Percentiles rank a stretch among this genome's conserved stretches.
These are phyloP conservation scores for Alca torda DNA, from an alignment of 2,797 vertebrate species.

Conservation along the genomic window DNA sequence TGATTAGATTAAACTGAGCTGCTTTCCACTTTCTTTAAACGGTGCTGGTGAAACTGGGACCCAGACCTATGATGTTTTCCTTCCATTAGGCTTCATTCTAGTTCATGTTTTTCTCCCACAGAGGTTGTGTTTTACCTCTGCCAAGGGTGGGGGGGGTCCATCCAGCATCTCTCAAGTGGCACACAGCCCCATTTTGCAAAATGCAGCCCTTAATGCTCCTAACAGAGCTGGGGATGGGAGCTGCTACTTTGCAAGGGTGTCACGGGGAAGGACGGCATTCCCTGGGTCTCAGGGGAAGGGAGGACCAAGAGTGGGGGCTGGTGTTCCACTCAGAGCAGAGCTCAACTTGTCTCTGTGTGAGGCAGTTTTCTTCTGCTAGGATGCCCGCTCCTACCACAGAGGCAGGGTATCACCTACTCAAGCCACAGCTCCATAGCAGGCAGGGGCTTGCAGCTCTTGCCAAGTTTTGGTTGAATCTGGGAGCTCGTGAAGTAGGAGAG, in stretches of 20 bases:
- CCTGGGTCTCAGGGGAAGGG: background rate
- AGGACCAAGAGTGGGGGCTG: background rate
- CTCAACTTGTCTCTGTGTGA: background rate
- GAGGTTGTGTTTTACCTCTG: background rate
- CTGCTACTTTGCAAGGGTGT: background rate
- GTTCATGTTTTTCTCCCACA: background rate
- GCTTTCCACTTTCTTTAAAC: background rate
- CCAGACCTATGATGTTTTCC: background rate
- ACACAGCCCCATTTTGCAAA: background rate
- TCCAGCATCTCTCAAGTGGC: background rate
- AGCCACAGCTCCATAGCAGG: background rate
- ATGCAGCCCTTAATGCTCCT: background rate
- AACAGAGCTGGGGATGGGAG: background rate
- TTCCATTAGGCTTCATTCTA: background rate
- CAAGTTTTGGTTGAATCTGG: background rate
- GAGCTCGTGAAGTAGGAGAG: background rate
- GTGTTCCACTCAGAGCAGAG: background rate
- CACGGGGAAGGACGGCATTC: background rate
- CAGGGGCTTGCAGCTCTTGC: background rate
- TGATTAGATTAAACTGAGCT: background rate
- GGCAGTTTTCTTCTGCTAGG: background rate
- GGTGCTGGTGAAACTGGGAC: accelerated
- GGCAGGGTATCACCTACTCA: background rate
- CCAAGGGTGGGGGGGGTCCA: background rate
- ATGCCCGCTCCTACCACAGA: background rate